Conservation (phyloP, 2,888 invertebrate genomes). For the Phania funesta region DNA sequence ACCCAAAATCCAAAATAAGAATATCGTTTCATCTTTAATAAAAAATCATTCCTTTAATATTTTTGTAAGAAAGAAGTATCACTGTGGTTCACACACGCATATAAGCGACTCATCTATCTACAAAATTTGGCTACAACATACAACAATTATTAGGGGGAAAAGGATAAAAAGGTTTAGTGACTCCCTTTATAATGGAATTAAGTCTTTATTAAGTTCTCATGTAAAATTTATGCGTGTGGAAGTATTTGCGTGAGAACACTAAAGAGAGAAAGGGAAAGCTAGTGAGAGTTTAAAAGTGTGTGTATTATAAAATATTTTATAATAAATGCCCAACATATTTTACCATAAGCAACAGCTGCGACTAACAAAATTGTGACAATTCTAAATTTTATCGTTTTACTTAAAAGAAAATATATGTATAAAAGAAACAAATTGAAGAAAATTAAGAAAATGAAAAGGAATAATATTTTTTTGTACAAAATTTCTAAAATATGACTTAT, state of each 20-base stretch:
- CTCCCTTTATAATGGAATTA: constrained; percentile 15
- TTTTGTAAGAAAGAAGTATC: constrained; percentile 24
- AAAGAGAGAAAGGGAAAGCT: background rate
- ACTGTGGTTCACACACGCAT: background rate
- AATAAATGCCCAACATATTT: constrained; percentile 61
- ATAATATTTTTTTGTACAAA: constrained; percentile 6
- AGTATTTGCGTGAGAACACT: background rate
- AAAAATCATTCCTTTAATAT: constrained; percentile 51
- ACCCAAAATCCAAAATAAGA: background rate
- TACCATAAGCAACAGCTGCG: constrained; percentile 65
- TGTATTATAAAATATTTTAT: constrained; percentile 40
- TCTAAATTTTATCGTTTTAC: constrained; percentile 63
- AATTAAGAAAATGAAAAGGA: constrained; percentile 30
- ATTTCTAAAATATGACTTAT: constrained; percentile 23
- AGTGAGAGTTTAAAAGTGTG: background rate
- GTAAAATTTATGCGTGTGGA: background rate
- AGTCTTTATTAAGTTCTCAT: constrained; percentile 35
- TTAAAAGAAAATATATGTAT: background rate
- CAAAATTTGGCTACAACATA: constrained; percentile 7
- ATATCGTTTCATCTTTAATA: constrained; percentile 62
- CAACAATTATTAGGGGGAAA: constrained; percentile 2
- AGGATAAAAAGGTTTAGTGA: background rate
- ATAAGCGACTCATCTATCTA: background rate
- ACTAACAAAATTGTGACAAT: constrained; percentile 65
- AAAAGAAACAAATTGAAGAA: constrained; percentile 40